These are phyloP conservation scores for Ethmia dodecea DNA, from an alignment of 2,888 invertebrate species.

Conservation along the genomic window DNA sequence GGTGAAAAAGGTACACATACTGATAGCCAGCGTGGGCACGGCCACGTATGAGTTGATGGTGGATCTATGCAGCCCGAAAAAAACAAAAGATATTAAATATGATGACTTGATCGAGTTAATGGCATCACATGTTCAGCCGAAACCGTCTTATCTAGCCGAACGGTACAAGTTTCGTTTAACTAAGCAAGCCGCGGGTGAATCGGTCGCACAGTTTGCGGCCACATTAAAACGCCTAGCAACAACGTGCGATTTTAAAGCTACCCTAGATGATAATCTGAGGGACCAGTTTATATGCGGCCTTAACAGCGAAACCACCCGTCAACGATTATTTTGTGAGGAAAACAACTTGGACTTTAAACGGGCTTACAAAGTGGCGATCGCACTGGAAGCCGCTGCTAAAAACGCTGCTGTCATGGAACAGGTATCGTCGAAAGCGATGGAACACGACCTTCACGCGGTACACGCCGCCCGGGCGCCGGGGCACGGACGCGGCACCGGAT, in stretches of 20 bases:
- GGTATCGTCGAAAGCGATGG: background rate
- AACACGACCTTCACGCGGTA: background rate
- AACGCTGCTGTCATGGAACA: constrained; percentile 5
- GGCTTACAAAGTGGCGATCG: constrained; percentile 1
- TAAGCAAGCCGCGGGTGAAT: background rate
- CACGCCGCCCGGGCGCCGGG: background rate
- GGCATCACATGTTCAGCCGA: background rate
- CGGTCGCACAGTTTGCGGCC: constrained; percentile 3
- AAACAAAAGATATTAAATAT: background rate
- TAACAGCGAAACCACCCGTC: background rate
- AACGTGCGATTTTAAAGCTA: constrained; percentile 1
- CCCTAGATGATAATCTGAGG: constrained; percentile 3
- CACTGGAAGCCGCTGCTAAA: constrained; percentile 2
- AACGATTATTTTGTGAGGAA: constrained; percentile 1
- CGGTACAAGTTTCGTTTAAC: constrained; percentile 2
- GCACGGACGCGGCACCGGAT: background rate
- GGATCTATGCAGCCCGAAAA: background rate
- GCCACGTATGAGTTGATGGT: background rate
- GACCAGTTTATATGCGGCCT: constrained; percentile 7
- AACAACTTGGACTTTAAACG: background rate
- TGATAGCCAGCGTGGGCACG: background rate
- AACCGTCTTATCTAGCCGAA: background rate
- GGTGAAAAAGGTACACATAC: background rate
- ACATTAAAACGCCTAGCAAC: background rate
- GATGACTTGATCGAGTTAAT: background rate